Evolutionary conservation across 2,888 invertebrate genomes (phyloP), one percentile per base, ranked within the genome.

Genomic region (Scaptomyza caliginosa): DNA sequence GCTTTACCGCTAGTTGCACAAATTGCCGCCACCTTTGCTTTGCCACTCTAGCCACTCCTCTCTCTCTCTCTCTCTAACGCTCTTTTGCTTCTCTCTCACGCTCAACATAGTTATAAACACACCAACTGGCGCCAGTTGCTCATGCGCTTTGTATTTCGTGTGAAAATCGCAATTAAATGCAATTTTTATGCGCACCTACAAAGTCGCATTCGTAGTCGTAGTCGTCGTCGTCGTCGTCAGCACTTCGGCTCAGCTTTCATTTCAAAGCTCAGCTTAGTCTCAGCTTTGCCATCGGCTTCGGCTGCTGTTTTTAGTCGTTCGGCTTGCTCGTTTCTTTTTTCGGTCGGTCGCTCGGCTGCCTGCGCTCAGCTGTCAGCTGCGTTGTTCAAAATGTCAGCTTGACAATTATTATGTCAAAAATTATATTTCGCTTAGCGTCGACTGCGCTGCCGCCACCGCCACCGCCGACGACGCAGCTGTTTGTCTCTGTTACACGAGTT

Each of bases 141-240:
- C 76, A 75, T 84, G 82, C 79, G 85, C 86, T 78, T 83, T 79
- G 78, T 81, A 68, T 73, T 88, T 89, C 89, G 88, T 89, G 89
- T 89, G 89, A 89, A 89, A 89, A 89, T 89, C 83, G 83, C 88
- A 89, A 89, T 89, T 89, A 89, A 89, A 87, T 89, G 89, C 83
- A 75, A 86, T 88, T 88, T 86, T 85, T 86, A 79, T 81, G 81
- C 77, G 83, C 81, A 83, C 86, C 83, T 81, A 74, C 80, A 68
- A 71, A 84, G 73, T 34, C 34, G 16, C 1, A 16, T 16, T 16
- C 34, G 8, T 8, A 8, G 3, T 34, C 34, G 30, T 2, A 8
- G 30, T 17, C 30, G 30, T 21, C 36, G 16, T 21, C 43, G 28
- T 28, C 50, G 50, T 38, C 38, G 32, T 32, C 13, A 43, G 30